Evolutionary conservation across 2,113 vertebrate species (phyloP), one percentile per base, ranked within the genome.

Genomic region (Oreotrochilus melanogaster): DNA sequence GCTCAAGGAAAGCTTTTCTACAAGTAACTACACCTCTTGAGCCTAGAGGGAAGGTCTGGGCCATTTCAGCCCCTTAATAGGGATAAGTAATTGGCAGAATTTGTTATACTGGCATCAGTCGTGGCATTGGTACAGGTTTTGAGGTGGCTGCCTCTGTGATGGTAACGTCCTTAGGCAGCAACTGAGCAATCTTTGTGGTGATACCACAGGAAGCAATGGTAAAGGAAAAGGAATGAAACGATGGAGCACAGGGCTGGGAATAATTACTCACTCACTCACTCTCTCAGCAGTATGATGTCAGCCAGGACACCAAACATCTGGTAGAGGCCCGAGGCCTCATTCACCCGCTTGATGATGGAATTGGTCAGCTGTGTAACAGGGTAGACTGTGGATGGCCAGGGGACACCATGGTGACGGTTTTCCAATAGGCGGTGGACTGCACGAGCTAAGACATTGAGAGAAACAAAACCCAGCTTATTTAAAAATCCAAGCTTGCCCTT

Each of bases 241-340:
- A 86, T 33, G 60, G 53, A 72, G 22, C 1, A 7, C 37, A 47
- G 33, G n/a, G 45, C 35, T 74, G 31, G 81, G 64, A 89, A 21
- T 58, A 89, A 92, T 21, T 67, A 97, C 98, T 98, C 96, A 99
- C 99, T 99, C 98, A 99, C 99, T 99, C 98, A 99, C 99, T 99
- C 98, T 95, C 97, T 97, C 69, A 99, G 90, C 69, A 99, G 97
- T 72, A 99, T 64, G n/a, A 99, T 62, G n/a, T 99, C 99, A 19
- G 98, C 99, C 43, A 99, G 98, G 75, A 99, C 97, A 31, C 98
- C 92, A 91, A 99, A 99, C 99, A 99, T 99, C 97, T 99, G 99
- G 97, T 99, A 99, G 9, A 98, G 96, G 53, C 99, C 99, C 0
- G 99, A 99, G 30, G 99, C 99, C 96, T 99, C 99, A 0, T 99